These are phyloP conservation scores for Erinaceus europaeus DNA, from an alignment of 2,113 vertebrate genomes.

Conservation along the genomic window DNA sequence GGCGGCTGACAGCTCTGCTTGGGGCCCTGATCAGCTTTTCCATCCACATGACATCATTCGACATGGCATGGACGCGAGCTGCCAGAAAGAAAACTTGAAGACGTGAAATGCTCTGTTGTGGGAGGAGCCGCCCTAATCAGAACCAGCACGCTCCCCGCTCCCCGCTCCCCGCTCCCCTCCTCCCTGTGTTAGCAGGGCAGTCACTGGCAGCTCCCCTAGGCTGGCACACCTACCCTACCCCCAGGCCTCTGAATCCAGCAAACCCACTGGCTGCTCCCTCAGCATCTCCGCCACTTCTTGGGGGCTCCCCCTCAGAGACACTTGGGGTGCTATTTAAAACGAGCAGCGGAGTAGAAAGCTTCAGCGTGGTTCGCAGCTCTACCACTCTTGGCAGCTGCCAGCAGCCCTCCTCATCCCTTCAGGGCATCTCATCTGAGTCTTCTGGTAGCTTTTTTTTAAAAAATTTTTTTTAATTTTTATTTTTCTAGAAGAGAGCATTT, in stretches of 20 bases:
- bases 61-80: conserved; percentile 73
- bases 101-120: not conserved
- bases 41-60: conserved; percentile 77
- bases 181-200: too few relatives aligned
- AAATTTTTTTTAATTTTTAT: too few relatives aligned
- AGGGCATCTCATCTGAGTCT: not conserved
- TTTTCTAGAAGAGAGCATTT: not conserved
- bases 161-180: too few relatives aligned
- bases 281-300: not conserved
- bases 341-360: rapidly evolving
- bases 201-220: not conserved
- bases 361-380: not conserved
- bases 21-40: conserved; percentile 74
- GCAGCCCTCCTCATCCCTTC: not conserved
- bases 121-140: conserved; percentile 45
- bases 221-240: not conserved
- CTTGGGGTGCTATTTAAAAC: not conserved
- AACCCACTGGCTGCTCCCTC: not conserved
- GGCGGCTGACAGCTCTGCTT: conserved; percentile 29
- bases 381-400: rapidly evolving
- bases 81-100: conserved; percentile 67
- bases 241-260: rapidly evolving
- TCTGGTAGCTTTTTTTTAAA: too few relatives aligned
- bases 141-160: conserved; percentile 50
- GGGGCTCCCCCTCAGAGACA: not conserved